Conservation (phyloP, 2,113 vertebrate species). For the Gambusia affinis region DNA sequence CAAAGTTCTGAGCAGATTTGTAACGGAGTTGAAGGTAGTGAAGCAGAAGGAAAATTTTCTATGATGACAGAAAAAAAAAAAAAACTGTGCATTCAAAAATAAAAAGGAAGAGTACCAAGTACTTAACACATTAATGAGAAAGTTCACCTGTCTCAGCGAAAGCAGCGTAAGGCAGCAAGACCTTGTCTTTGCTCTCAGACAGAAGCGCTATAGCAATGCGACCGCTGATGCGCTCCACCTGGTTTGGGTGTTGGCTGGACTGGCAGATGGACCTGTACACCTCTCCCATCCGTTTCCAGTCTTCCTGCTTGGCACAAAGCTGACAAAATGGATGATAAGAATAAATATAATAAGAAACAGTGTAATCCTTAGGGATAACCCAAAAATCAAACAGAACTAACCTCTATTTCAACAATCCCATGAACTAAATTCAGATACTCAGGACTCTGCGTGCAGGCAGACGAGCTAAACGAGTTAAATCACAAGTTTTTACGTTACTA, state of each 20-base stretch:
- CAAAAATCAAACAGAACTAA: conserved; percentile 27
- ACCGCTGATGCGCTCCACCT: conserved; percentile 83
- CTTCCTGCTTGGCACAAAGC: conserved; percentile 85
- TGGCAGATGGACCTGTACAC: conserved; percentile 81
- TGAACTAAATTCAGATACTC: conserved; percentile 57
- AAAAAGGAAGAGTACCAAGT: too few species aligned
- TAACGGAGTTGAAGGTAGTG: too few species aligned
- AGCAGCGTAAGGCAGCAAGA: conserved; percentile 84
- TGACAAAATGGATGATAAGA: conserved; percentile 51
- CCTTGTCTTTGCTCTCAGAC: conserved; percentile 78
- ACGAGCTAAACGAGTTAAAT: conserved; percentile 10
- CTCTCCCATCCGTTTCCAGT: conserved; percentile 86
- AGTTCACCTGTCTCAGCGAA: conserved; percentile 87
- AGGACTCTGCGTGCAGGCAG: conserved; percentile 14
- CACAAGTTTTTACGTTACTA: neutral
- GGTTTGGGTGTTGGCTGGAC: conserved; percentile 73
- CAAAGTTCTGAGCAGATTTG: too few species aligned
- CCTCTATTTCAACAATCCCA: conserved; percentile 72
- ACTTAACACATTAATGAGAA: too few species aligned
- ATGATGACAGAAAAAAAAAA: too few species aligned
- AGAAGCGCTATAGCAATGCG: conserved; percentile 82
- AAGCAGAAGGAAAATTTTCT: too few species aligned
- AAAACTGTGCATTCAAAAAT: too few species aligned
- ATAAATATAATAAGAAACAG: neutral
- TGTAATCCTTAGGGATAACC: neutral